Evolutionary conservation across 2,797 vertebrate genomes (phyloP).

Genomic region (Chelon auratus): DNA sequence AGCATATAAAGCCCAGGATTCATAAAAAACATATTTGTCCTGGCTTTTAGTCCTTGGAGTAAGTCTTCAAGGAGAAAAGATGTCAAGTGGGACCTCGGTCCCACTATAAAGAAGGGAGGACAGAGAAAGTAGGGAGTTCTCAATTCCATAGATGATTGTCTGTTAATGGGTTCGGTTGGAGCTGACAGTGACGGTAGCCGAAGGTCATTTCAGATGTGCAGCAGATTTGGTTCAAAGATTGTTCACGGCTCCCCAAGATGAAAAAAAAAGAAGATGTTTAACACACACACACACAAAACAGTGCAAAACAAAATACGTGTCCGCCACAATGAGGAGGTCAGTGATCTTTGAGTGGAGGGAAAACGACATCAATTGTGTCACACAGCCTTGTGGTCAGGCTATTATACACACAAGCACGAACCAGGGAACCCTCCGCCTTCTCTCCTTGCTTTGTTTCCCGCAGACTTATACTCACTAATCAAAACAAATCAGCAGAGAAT

Average conservation of each 20-base stretch:
- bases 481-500: slow-evolving; percentile 77
- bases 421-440: slow-evolving; percentile 49
- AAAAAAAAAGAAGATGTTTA: slow-evolving; percentile 7
- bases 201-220: slow-evolving; percentile 52
- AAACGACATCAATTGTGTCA: slow-evolving; percentile 52
- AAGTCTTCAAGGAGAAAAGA: slow-evolving; percentile 57
- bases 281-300: slow-evolving; percentile 11
- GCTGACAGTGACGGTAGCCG: slow-evolving; percentile 32
- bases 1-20: slow-evolving; percentile 17
- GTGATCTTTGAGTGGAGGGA: slow-evolving; percentile 30
- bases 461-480: slow-evolving; percentile 74
- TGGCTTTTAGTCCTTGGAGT: slow-evolving; percentile 58
- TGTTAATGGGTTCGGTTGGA: slow-evolving; percentile 57
- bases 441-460: slow-evolving; percentile 58
- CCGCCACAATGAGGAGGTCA: slow-evolving; percentile 36
- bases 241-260: slow-evolving; percentile 27
- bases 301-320: not conserved
- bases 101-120: slow-evolving; percentile 28
- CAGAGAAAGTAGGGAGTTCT: slow-evolving; percentile 51
- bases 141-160: slow-evolving; percentile 65
- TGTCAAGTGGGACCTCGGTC: slow-evolving; percentile 47
- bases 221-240: slow-evolving; percentile 37
- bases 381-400: slow-evolving; percentile 34
- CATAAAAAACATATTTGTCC: slow-evolving; percentile 35
- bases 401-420: slow-evolving; percentile 41